Evolutionary conservation across 2,888 invertebrate species (phyloP).

Genomic region (Acanthosepion pharaonis): DNA sequence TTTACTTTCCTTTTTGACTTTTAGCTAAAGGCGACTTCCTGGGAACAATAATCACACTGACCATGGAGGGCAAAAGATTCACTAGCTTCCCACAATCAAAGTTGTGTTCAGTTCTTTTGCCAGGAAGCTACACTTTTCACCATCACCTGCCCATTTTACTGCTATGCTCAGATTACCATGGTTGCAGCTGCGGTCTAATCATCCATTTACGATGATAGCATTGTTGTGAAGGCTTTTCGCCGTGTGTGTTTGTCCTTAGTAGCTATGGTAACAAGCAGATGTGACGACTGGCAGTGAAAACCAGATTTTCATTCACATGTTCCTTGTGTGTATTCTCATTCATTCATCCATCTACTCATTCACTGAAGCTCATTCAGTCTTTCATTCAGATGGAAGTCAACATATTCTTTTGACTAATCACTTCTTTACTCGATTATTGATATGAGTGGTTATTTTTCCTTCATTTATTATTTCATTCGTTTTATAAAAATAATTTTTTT

Average conservation of each 20-base stretch:
- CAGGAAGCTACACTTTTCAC: background rate
- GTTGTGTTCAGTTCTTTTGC: background rate
- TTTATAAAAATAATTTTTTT: background rate
- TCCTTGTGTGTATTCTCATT: background rate
- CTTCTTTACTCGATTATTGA: background rate
- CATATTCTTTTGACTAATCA: background rate
- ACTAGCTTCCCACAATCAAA: background rate
- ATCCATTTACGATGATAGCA: background rate
- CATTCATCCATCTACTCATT: background rate
- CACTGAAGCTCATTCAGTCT: background rate
- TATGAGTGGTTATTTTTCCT: background rate
- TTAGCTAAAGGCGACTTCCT: background rate
- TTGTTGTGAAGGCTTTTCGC: background rate
- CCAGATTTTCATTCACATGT: background rate
- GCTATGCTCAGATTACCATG: background rate
- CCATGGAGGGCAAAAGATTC: background rate
- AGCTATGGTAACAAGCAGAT: background rate
- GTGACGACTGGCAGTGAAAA: slow-evolving; percentile 21
- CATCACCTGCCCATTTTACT: background rate
- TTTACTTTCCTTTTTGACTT: background rate
- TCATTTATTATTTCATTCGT: background rate
- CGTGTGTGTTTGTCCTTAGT: background rate
- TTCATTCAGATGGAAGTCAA: background rate
- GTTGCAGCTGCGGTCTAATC: background rate
- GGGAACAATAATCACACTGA: background rate